Evolutionary conservation across 2,113 vertebrate genomes (phyloP).

Genomic region (Philantomba maxwellii): DNA sequence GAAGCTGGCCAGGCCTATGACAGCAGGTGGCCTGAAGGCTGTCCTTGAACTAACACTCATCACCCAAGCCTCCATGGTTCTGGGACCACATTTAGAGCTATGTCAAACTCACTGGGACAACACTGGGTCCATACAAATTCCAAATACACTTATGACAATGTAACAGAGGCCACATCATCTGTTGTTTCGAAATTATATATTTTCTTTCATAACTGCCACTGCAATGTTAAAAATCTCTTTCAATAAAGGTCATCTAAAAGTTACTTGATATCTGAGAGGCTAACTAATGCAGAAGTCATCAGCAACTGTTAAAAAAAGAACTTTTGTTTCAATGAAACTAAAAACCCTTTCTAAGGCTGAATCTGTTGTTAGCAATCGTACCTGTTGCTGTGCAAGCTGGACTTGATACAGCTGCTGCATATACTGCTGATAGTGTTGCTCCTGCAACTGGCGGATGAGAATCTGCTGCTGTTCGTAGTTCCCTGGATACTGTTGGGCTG

Average conservation of each 20-base stretch:
- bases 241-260: neutral
- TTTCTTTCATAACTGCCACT: neutral
- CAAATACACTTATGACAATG: neutral
- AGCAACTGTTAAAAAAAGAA: neutral
- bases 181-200: neutral
- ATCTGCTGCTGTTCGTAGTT: slow-evolving; percentile 95
- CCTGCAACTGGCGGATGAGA: slow-evolving; percentile 97
- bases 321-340: neutral
- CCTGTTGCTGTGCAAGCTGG: slow-evolving; percentile 98
- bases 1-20: neutral
- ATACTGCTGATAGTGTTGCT: slow-evolving; percentile 99
- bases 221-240: neutral
- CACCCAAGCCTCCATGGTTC: neutral
- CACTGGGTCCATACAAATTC: neutral
- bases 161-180: neutral
- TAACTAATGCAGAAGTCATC: slow-evolving; percentile 41
- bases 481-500: slow-evolving; percentile 96
- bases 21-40: neutral
- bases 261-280: neutral
- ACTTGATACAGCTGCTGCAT: slow-evolving; percentile 99
- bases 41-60: neutral
- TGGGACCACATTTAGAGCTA: neutral
- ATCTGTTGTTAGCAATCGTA: slow-evolving; percentile 45
- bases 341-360: neutral
- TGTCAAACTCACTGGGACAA: neutral